A percentile compares a stretch with the other conserved stretches of the same genome.
phyloP scores from a whole-genome alignment of 2,797 vertebrate species.

The Pipistrellus nathusii region DNA sequence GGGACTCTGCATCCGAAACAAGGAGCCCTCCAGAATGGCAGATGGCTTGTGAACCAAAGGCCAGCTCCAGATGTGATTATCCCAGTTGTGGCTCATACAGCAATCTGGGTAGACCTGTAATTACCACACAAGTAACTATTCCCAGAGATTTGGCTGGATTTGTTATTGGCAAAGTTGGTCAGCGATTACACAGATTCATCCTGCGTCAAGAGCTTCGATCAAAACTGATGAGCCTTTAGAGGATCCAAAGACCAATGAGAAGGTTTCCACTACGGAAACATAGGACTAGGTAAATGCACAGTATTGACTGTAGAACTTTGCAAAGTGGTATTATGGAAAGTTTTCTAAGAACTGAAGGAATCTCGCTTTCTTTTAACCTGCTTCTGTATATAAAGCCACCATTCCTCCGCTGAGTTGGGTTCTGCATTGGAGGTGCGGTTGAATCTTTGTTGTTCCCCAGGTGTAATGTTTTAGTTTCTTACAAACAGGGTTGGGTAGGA shows the following conservation, averaged over 20 bases:
- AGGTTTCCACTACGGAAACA: neutral
- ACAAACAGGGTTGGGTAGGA: constrained; percentile 74
- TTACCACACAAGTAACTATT: neutral
- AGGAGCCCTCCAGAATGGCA: neutral
- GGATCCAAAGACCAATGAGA: neutral
- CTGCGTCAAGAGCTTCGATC: neutral
- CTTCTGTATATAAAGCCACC: constrained; percentile 92
- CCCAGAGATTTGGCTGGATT: neutral
- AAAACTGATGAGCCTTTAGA: neutral
- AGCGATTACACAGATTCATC: neutral
- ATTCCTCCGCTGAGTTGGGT: constrained; percentile 95
- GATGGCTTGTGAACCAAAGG: neutral
- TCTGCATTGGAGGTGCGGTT: constrained; percentile 91
- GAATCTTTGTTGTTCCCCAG: constrained; percentile 88
- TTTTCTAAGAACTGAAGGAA: constrained; percentile 97
- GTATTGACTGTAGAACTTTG: constrained; percentile 84
- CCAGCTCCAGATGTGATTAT: neutral
- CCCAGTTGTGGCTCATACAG: neutral
- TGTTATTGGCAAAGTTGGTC: neutral
- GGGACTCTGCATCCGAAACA: neutral
- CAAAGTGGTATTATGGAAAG: constrained; percentile 98
- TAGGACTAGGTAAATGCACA: neutral
- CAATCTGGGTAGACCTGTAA: neutral
- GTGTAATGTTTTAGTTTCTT: constrained; percentile 88
- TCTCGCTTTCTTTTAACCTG: constrained; percentile 90